Evolutionary conservation across 2,888 invertebrate species (phyloP).

Genomic region (Alloplasta piceator): DNA sequence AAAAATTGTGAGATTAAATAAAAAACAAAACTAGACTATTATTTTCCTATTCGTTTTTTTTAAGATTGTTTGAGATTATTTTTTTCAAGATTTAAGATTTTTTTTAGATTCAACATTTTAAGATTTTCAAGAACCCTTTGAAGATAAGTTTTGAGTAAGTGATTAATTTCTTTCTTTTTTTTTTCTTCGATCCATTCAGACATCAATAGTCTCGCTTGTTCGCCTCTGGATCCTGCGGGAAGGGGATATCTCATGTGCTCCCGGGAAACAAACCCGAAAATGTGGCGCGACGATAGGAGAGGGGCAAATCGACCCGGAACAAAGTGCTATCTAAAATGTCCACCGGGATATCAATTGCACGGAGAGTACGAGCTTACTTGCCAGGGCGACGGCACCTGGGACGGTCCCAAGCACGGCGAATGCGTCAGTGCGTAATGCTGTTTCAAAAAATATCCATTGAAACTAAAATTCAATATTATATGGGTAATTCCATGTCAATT

Average conservation of each 20-base stretch:
- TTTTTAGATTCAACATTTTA: too few relatives aligned
- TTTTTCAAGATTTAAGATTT: too few relatives aligned
- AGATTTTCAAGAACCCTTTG: too few relatives aligned
- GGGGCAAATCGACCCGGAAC: slow-evolving; percentile 84
- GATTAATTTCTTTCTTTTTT: slow-evolving; percentile 21
- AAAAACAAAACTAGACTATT: too few relatives aligned
- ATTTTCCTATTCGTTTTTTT: too few relatives aligned
- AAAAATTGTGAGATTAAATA: too few relatives aligned
- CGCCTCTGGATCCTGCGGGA: slow-evolving; percentile 83
- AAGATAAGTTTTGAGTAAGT: not conserved
- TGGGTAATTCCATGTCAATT: too few relatives aligned
- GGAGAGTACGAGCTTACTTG: slow-evolving; percentile 84
- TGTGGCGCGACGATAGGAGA: slow-evolving; percentile 76
- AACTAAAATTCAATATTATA: too few relatives aligned
- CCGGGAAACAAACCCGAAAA: slow-evolving; percentile 74
- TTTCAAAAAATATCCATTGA: not conserved
- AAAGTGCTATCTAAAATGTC: slow-evolving; percentile 84
- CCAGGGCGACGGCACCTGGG: slow-evolving; percentile 83
- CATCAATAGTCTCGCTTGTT: slow-evolving; percentile 80
- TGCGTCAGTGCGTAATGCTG: slow-evolving; percentile 82
- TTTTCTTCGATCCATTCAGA: too few relatives aligned
- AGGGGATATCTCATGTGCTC: slow-evolving; percentile 84
- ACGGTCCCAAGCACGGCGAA: slow-evolving; percentile 83
- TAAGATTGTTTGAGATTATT: too few relatives aligned
- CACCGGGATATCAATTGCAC: slow-evolving; percentile 82